These are phyloP conservation scores for Heliocidaris tuberculata DNA, from an alignment of 35 echinoderm and acorn worm genomes.

Conservation along the genomic window DNA sequence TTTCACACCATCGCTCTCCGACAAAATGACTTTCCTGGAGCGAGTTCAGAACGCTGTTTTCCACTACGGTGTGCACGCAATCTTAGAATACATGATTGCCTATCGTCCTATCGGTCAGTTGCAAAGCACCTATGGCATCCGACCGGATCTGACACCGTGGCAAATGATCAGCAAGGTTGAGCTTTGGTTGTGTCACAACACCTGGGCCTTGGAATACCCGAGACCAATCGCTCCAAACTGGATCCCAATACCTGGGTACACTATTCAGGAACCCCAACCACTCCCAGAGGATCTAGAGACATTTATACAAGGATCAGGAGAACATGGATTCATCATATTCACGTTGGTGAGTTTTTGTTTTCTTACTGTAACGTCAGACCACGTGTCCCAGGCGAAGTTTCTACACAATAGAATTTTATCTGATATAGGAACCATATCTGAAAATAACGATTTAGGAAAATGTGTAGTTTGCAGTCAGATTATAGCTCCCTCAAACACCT, in stretches of 20 bases:
- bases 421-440: too few species aligned
- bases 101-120: background rate
- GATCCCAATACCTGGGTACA: background rate
- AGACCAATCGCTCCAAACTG: constrained; percentile 29
- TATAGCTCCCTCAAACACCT: too few species aligned
- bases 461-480: too few species aligned
- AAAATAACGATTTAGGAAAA: too few species aligned
- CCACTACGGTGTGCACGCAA: background rate
- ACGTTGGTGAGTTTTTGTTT: background rate
- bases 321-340: constrained; percentile 35
- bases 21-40: background rate
- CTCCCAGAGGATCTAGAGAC: constrained; percentile 23
- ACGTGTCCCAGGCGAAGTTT: too few species aligned
- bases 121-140: background rate
- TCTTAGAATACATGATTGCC: background rate
- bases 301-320: constrained; percentile 27
- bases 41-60: background rate
- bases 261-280: background rate
- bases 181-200: constrained; percentile 32
- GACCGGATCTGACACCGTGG: background rate
- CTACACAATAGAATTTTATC: too few species aligned
- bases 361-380: too few species aligned
- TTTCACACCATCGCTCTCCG: background rate
- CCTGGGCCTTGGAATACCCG: constrained; percentile 9
- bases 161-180: background rate